Conservation (phyloP, 2,888 invertebrate genomes). For the Oscheius onirici region DNA sequence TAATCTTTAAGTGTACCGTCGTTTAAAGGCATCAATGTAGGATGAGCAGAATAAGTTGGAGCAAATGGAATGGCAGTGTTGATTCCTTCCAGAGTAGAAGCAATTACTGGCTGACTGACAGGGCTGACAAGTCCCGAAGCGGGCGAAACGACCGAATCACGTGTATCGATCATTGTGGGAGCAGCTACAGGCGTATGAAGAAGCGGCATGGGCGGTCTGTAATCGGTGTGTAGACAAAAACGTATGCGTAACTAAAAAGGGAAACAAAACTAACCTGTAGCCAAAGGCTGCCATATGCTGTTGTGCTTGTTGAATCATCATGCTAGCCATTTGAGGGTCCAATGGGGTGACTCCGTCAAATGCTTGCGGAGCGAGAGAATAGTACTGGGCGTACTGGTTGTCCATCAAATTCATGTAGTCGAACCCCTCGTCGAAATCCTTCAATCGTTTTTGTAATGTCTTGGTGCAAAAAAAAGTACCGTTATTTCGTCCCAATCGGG, state of each 20-base stretch:
- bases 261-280: constrained; percentile 19
- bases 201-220: constrained; percentile 56
- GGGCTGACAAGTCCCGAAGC: constrained; percentile 18
- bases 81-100: constrained; percentile 41
- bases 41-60: constrained; percentile 46
- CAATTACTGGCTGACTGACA: neutral
- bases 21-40: constrained; percentile 46
- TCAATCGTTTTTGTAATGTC: constrained; percentile 11
- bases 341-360: constrained; percentile 52
- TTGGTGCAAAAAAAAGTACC: too few relatives aligned
- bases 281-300: constrained; percentile 59
- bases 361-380: constrained; percentile 64
- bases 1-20: constrained; percentile 68
- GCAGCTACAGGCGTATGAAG: constrained; percentile 43
- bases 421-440: constrained; percentile 67
- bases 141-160: constrained; percentile 52
- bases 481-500: constrained; percentile 70
- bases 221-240: too few relatives aligned
- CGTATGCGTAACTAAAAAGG: neutral
- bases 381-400: constrained; percentile 70
- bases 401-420: constrained; percentile 72
- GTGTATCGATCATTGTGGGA: constrained; percentile 34
- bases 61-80: constrained; percentile 59
- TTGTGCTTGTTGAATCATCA: constrained; percentile 59
- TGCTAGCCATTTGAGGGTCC: constrained; percentile 53